phyloP scores from a whole-genome alignment of 2,113 vertebrate genomes.

The Australoheros scitulus region DNA sequence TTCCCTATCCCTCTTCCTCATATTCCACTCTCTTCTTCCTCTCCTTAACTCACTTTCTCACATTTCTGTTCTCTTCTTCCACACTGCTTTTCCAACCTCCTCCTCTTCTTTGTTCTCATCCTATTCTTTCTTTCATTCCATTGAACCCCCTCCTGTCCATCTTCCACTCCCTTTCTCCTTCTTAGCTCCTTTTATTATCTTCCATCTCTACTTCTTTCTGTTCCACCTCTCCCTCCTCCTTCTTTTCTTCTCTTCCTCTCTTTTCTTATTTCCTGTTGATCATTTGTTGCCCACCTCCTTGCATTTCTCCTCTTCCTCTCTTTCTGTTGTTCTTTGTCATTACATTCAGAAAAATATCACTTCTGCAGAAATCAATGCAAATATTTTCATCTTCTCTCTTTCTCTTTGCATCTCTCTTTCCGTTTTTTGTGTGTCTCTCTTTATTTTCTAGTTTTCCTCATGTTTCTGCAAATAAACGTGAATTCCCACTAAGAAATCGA shows the following conservation, averaged over 20 bases:
- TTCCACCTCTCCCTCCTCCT: background rate
- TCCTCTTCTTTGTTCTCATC: background rate
- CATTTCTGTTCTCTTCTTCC: background rate
- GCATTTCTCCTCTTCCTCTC: background rate
- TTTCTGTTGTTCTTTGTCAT: conserved; percentile 8
- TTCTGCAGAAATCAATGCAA: conserved; percentile 36
- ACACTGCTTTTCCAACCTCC: background rate
- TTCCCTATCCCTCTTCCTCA: background rate
- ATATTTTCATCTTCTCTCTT: conserved; percentile 41
- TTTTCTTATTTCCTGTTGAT: background rate
- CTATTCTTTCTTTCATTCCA: background rate
- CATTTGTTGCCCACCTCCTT: background rate
- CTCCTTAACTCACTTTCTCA: background rate
- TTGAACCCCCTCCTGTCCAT: background rate
- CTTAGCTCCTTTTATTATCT: background rate
- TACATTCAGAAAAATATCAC: background rate
- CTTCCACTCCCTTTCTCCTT: background rate
- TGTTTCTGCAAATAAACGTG: conserved; percentile 37
- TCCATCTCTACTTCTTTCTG: background rate
- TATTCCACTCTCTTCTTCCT: background rate
- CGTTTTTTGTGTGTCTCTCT: background rate
- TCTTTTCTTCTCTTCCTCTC: background rate
- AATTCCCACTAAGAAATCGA: conserved; percentile 46
- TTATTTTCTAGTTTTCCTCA: conserved; percentile 1
- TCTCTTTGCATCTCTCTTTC: background rate